A percentile compares a stretch with the other conserved stretches of the same genome.
Conservation (phyloP, 2,113 vertebrate genomes). For the Apodemus sylvaticus region DNA sequence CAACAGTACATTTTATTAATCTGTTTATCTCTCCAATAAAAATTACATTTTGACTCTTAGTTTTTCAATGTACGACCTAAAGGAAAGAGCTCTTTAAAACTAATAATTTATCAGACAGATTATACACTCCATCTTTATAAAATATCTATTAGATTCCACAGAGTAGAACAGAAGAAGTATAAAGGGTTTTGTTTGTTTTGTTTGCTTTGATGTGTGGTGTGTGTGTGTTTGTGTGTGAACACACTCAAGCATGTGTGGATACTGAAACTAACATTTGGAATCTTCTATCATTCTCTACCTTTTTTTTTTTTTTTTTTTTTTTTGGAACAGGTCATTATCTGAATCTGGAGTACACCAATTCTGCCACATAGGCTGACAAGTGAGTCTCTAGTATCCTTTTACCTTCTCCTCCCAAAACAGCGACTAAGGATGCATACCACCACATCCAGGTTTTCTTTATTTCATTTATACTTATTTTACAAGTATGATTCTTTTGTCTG, state of each 20-base stretch:
- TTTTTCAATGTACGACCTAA: background rate
- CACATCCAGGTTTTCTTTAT: background rate
- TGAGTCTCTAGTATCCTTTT: background rate
- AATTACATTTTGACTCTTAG: slow-evolving; percentile 58
- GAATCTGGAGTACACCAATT: background rate
- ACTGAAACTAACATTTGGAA: background rate
- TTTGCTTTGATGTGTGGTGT: background rate
- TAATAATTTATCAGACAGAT: background rate
- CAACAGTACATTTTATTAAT: slow-evolving; percentile 18
- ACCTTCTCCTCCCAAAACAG: background rate
- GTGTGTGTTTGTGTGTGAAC: background rate
- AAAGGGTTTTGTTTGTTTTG: no score
- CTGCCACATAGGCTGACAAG: background rate
- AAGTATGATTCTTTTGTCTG: background rate
- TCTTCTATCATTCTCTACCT: background rate
- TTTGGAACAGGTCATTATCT: background rate
- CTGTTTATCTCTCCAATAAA: background rate
- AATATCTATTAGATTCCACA: background rate
- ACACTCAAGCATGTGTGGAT: background rate
- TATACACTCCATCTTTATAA: background rate
- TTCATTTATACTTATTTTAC: background rate
- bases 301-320: background rate
- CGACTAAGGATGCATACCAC: background rate
- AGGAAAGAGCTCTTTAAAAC: background rate
- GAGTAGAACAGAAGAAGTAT: background rate